phyloP scores from a whole-genome alignment of 2,888 invertebrate genomes.

The Xestia c-nigrum region DNA sequence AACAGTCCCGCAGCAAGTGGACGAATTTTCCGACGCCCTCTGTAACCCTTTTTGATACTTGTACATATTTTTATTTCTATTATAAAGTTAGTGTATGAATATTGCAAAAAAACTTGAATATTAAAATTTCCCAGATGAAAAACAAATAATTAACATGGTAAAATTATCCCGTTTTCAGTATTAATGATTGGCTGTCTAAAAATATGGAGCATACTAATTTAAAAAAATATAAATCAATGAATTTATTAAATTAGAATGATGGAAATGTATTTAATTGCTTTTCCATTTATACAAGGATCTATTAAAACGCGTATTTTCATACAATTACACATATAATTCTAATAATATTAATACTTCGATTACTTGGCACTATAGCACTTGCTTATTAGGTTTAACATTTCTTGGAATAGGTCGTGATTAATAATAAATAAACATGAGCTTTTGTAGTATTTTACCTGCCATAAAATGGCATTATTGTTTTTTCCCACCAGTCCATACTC shows the following conservation, averaged over 20 bases:
- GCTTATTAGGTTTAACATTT: conserved; percentile 9
- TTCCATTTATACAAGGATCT: not conserved
- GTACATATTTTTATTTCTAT: too few species aligned
- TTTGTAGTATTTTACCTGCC: not conserved
- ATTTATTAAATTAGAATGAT: not conserved
- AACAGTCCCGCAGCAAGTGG: too few species aligned
- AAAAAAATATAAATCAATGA: not conserved
- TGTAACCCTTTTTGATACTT: too few species aligned
- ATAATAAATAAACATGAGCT: not conserved
- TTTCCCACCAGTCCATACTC: not conserved
- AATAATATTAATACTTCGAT: not conserved
- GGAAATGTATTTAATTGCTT: not conserved
- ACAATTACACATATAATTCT: conserved; percentile 16
- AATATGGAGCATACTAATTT: not conserved
- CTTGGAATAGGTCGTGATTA: conserved; percentile 21
- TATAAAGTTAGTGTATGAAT: too few species aligned
- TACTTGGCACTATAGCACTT: not conserved
- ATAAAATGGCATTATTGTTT: not conserved
- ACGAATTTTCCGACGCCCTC: too few species aligned
- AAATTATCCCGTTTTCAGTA: too few species aligned
- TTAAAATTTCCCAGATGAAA: too few species aligned
- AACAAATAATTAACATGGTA: too few species aligned
- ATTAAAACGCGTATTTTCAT: not conserved
- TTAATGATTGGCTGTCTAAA: not conserved
- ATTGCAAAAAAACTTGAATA: too few species aligned